These are phyloP conservation scores for Phoxinus dragarum DNA, from an alignment of 2,797 vertebrate species.

Conservation along the genomic window DNA sequence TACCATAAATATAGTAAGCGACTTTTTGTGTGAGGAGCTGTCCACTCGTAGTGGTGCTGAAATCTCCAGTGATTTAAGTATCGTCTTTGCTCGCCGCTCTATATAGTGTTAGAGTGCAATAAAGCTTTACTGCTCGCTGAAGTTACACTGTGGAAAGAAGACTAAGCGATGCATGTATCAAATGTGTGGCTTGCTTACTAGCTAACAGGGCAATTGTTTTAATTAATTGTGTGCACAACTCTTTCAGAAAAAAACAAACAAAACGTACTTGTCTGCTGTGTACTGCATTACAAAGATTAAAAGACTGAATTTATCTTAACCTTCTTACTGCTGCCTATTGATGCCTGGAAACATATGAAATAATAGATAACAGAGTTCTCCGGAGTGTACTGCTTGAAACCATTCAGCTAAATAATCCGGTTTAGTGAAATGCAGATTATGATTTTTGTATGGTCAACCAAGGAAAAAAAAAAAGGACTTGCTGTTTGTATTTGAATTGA, in stretches of 20 bases:
- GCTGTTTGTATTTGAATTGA: not conserved
- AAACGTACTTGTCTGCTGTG: not conserved
- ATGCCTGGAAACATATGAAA: constrained; percentile 23
- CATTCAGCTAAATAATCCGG: constrained; percentile 21
- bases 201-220: not conserved
- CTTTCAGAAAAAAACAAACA: not conserved
- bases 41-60: constrained; percentile 72
- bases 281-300: not conserved
- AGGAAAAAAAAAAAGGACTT: not conserved
- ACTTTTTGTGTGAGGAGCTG: constrained; percentile 65
- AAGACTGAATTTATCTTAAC: not conserved
- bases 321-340: not conserved
- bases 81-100: constrained; percentile 33
- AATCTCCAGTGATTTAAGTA: constrained; percentile 60
- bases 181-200: not conserved
- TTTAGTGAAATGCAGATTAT: constrained; percentile 41
- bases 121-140: constrained; percentile 7
- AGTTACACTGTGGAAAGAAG: not conserved
- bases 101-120: not conserved
- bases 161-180: not conserved
- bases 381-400: not conserved
- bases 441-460: constrained; percentile 1
- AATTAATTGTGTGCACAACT: not conserved
- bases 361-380: constrained; percentile 25
- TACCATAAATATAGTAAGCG: not conserved